Percentiles rank a stretch among this genome's conserved stretches.
phyloP scores from a whole-genome alignment of 2,797 vertebrate genomes.

The Pipistrellus nathusii region DNA sequence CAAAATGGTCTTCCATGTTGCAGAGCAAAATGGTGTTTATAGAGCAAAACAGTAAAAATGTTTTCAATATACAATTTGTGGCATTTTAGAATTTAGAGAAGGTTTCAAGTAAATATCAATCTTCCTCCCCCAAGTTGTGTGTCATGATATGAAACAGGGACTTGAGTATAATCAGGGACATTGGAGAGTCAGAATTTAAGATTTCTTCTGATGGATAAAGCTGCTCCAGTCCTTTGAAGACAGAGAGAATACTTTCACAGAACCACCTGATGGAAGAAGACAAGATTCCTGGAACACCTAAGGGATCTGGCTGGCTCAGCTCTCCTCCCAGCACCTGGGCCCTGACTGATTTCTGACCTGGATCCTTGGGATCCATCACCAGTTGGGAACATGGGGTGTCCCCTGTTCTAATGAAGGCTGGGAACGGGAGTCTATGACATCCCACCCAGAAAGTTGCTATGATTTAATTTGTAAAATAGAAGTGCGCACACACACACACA shows the following conservation, averaged over 20 bases:
- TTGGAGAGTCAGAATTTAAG: background rate
- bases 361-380: background rate
- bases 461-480: background rate
- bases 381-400: background rate
- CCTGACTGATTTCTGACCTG: background rate
- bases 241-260: background rate
- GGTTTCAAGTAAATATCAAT: background rate
- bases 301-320: background rate
- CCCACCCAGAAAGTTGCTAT: background rate
- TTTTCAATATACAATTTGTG: background rate
- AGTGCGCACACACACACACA: background rate
- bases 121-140: background rate
- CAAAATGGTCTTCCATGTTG: conserved; percentile 35
- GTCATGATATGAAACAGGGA: background rate
- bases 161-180: background rate
- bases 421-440: background rate
- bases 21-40: conserved; percentile 24
- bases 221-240: background rate
- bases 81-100: conserved; percentile 48
- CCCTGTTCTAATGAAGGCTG: background rate
- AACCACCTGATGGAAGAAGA: background rate
- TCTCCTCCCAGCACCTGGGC: background rate
- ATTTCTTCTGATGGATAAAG: background rate
- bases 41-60: background rate
- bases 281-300: background rate